Conservation (phyloP, 1,140 invertebrate species). For the Scaptomyza montana region DNA sequence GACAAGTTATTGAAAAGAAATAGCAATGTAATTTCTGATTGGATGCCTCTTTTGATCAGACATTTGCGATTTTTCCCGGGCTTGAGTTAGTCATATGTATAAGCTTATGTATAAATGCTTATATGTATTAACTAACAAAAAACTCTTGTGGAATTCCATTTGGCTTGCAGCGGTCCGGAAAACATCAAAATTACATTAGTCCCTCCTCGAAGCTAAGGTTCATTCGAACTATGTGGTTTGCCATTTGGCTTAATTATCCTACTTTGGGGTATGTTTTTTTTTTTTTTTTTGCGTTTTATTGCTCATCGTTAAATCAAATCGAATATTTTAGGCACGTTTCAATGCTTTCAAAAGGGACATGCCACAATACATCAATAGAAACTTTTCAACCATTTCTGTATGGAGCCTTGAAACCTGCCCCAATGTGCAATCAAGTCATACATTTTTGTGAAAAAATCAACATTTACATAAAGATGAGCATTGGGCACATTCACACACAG, state of each 20-base stretch:
- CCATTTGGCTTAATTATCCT: slow-evolving; percentile 42
- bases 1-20: slow-evolving; percentile 38
- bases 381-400: slow-evolving; percentile 11
- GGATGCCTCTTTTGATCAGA: slow-evolving; percentile 33
- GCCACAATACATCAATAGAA: slow-evolving; percentile 55
- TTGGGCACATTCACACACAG: slow-evolving; percentile 21
- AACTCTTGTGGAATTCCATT: slow-evolving; percentile 56
- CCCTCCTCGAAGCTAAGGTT: background rate
- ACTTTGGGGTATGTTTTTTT: slow-evolving; percentile 19
- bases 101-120: background rate
- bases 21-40: slow-evolving; percentile 36
- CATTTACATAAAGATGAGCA: slow-evolving; percentile 50
- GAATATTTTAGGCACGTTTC: slow-evolving; percentile 76
- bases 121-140: too few species aligned
- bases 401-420: slow-evolving; percentile 23
- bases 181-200: slow-evolving; percentile 77
- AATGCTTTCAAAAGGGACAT: slow-evolving; percentile 64
- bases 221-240: background rate
- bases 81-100: background rate
- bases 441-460: slow-evolving; percentile 73
- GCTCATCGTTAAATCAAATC: slow-evolving; percentile 57
- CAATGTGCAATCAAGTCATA: slow-evolving; percentile 67
- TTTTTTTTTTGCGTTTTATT: slow-evolving; percentile 45
- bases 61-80: slow-evolving; percentile 25
- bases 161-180: slow-evolving; percentile 38